Base-by-base conservation (phyloP, 2,888 invertebrate genomes). In the Phortica magna region DNA sequence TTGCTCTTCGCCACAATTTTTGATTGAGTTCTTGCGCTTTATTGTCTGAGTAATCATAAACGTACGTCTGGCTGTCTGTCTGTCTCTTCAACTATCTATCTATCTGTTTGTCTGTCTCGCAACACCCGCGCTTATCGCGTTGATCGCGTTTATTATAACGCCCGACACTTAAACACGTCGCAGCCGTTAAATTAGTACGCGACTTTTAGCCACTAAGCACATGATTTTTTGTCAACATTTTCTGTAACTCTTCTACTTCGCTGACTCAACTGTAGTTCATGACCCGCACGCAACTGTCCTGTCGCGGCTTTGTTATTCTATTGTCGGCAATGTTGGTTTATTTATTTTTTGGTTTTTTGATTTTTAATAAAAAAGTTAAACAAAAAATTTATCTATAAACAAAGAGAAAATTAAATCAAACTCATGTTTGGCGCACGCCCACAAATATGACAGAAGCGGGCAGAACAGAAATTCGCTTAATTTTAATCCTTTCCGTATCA, bases 401-500 rank as follows among this genome's bases (percentile, higher is more conserved):
- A n/a, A 39, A 41, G 12, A 65, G 65, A 41, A 41, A 31, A 65
- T 65, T 65, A 41, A 31, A 65, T 65, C 59, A 39, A 65, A 39
- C 31, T 64, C 64, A 14, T 14, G 22, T 31, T 59, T n/a, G 17
- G 14, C 22, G 10, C 31, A 3, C 65, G 39, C 22, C 39, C 65
- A 41, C 59, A 73, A 53, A 73, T 74, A 74, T 74, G 53, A 10
- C 53, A 5, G 53, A 10, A 14, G 2, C 1, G 53, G 2, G 5
- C 53, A 10, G 10, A 14, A 7, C 74, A 82, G 90, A 86, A 88
- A 89, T 90, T 86, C 85, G 88, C 89, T 88, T 91, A 91, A 91
- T 91, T 91, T 89, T 91, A 91, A 91, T 91, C 91, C 91, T 91
- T 91, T 88, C 89, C 90, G 89, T 88, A 89, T 90, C 90, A 88